A percentile compares a stretch with the other conserved stretches of the same genome.
Conservation (phyloP, 1,140 invertebrate species). For the Lithobius niger region DNA sequence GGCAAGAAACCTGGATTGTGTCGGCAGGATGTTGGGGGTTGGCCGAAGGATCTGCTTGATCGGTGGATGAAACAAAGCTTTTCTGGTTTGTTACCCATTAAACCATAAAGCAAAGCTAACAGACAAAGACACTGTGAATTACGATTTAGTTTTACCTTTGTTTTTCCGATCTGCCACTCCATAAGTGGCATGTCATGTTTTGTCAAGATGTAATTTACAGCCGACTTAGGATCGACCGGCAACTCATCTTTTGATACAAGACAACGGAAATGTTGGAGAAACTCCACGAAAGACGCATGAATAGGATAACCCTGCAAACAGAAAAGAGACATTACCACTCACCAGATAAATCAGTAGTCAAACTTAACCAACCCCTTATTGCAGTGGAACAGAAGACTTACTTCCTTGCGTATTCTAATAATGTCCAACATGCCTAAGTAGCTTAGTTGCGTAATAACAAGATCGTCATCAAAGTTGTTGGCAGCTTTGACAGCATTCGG, state of each 20-base stretch:
- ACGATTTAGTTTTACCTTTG: slow-evolving; percentile 49
- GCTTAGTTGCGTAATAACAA: slow-evolving; percentile 77
- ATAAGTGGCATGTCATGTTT: slow-evolving; percentile 44
- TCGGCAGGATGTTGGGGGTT: too few species aligned
- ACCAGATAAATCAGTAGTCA: background rate
- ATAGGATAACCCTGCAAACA: slow-evolving; percentile 69
- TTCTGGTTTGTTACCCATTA: too few species aligned
- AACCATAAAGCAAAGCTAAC: too few species aligned
- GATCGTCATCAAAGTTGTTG: slow-evolving; percentile 62
- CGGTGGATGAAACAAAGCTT: too few species aligned
- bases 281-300: slow-evolving; percentile 63
- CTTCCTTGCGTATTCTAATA: slow-evolving; percentile 69
- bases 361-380: background rate
- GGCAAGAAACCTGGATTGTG: too few species aligned
- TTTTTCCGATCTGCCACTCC: slow-evolving; percentile 84
- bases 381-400: background rate
- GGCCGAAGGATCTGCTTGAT: too few species aligned
- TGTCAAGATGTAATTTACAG: slow-evolving; percentile 40
- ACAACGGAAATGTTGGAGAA: slow-evolving; percentile 64
- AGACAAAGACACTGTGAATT: slow-evolving; percentile 2
- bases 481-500: slow-evolving; percentile 79
- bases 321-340: background rate
- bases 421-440: slow-evolving; percentile 95
- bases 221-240: slow-evolving; percentile 35
- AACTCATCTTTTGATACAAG: slow-evolving; percentile 36